Conservation (phyloP, 1,140 invertebrate species). For the Anagrus nilaparvatae region DNA sequence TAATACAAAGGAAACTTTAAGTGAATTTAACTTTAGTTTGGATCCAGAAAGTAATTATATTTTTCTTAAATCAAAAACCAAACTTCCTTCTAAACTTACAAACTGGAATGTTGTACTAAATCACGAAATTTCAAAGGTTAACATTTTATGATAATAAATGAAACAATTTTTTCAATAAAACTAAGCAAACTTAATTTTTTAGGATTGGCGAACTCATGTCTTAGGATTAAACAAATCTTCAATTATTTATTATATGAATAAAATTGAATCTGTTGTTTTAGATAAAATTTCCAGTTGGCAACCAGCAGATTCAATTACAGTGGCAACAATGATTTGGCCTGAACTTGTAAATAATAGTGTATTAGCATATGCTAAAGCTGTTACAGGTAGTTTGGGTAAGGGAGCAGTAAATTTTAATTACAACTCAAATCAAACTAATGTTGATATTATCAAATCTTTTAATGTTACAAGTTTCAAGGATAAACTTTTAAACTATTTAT, state of each 20-base stretch:
- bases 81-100: slow-evolving; percentile 26
- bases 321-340: slow-evolving; percentile 27
- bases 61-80: slow-evolving; percentile 37
- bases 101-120: slow-evolving; percentile 40
- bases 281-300: slow-evolving; percentile 20
- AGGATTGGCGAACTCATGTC: slow-evolving; percentile 37
- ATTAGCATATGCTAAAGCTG: slow-evolving; percentile 14
- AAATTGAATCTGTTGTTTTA: slow-evolving; percentile 30
- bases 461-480: slow-evolving; percentile 5
- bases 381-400: slow-evolving; percentile 13
- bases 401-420: slow-evolving; percentile 14
- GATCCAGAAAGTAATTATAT: slow-evolving; percentile 56
- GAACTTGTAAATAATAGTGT: slow-evolving; percentile 16
- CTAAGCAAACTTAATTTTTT: no score
- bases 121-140: slow-evolving; percentile 26
- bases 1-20: slow-evolving; percentile 27
- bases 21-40: slow-evolving; percentile 57
- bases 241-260: slow-evolving; percentile 37
- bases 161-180: background rate
- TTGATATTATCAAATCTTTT: slow-evolving; percentile 15
- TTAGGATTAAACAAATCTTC: slow-evolving; percentile 30
- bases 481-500: slow-evolving; percentile 6
- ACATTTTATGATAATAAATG: no score
- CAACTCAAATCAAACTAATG: slow-evolving; percentile 13
- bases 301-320: slow-evolving; percentile 26